Percentiles rank a stretch among this genome's conserved stretches.
Evolutionary conservation across 2,888 invertebrate species (phyloP).

Genomic region (Encarsia formosa): DNA sequence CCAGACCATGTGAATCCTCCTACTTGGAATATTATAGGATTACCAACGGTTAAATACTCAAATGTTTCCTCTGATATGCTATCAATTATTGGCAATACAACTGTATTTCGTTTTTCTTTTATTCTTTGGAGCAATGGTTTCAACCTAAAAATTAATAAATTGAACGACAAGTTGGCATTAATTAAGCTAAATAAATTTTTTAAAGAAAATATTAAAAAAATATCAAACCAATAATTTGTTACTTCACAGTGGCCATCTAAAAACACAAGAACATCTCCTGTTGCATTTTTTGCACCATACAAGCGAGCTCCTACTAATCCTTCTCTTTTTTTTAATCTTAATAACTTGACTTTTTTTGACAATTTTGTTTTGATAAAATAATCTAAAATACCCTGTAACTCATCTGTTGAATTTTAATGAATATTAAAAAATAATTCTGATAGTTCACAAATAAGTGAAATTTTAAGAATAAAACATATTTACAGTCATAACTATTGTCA

Average conservation of each 20-base stretch:
- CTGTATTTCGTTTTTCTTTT: conserved; percentile 72
- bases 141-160: conserved; percentile 56
- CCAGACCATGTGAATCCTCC: conserved; percentile 86
- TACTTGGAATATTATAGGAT: conserved; percentile 57
- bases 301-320: conserved; percentile 89
- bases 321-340: conserved; percentile 69
- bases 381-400: conserved; percentile 72
- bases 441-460: not conserved
- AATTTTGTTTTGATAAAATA: conserved; percentile 74
- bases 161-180: not conserved
- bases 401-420: conserved; percentile 50
- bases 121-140: conserved; percentile 85
- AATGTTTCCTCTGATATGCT: conserved; percentile 80
- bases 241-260: conserved; percentile 91
- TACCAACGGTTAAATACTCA: conserved; percentile 59
- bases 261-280: conserved; percentile 78
- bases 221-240: conserved; percentile 63
- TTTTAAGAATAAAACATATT: conserved; percentile 16
- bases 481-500: conserved; percentile 79
- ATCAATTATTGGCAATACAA: conserved; percentile 93
- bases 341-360: conserved; percentile 66
- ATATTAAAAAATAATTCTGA: conserved; percentile 2
- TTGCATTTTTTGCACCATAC: conserved; percentile 79
- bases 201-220: not conserved
- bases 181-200: not conserved